Conservation (phyloP, 64 coral and sea anemone genomes). For the Astreopora myriophthalma region DNA sequence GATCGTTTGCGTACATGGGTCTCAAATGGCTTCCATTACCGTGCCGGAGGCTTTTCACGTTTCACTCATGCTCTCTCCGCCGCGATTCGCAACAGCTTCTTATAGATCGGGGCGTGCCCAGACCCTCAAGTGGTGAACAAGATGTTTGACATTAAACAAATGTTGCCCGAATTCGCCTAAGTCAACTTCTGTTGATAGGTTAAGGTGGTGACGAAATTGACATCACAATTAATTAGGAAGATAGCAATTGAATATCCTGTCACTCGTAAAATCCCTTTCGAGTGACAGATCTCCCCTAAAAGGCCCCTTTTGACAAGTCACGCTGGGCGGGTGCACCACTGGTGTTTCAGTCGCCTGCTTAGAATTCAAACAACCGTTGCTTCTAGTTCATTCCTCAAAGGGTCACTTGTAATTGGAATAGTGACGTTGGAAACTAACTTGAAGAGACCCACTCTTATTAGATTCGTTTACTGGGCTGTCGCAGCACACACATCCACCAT, state of each 20-base stretch:
- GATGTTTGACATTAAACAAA: slow-evolving; percentile 99
- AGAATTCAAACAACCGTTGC: slow-evolving; percentile 35
- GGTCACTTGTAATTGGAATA: slow-evolving; percentile 54
- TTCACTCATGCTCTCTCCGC: slow-evolving; percentile 81
- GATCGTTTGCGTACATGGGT: slow-evolving; percentile 91
- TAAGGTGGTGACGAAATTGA: slow-evolving; percentile 97
- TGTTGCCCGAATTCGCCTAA: slow-evolving; percentile 86
- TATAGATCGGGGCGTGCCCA: slow-evolving; percentile 87
- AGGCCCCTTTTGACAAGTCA: slow-evolving; percentile 78
- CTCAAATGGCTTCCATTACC: slow-evolving; percentile 94
- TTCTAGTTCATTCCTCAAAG: slow-evolving; percentile 27
- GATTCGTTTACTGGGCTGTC: slow-evolving; percentile 3
- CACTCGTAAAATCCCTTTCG: slow-evolving; percentile 89
- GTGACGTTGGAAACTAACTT: slow-evolving; percentile 39
- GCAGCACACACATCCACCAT: slow-evolving; percentile 34
- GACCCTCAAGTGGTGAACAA: slow-evolving; percentile 95
- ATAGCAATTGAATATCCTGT: slow-evolving; percentile 97
- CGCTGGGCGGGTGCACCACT: slow-evolving; percentile 14
- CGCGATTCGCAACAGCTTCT: slow-evolving; percentile 62
- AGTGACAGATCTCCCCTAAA: slow-evolving; percentile 83
- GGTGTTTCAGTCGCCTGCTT: slow-evolving; percentile 48
- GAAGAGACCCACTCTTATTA: slow-evolving; percentile 34
- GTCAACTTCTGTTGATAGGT: slow-evolving; percentile 98
- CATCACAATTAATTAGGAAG: slow-evolving; percentile 99
- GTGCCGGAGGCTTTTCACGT: slow-evolving; percentile 38